Evolutionary conservation across 2,888 invertebrate species (phyloP), one percentile per base, ranked within the genome.

Genomic region (Magallana nippona): DNA sequence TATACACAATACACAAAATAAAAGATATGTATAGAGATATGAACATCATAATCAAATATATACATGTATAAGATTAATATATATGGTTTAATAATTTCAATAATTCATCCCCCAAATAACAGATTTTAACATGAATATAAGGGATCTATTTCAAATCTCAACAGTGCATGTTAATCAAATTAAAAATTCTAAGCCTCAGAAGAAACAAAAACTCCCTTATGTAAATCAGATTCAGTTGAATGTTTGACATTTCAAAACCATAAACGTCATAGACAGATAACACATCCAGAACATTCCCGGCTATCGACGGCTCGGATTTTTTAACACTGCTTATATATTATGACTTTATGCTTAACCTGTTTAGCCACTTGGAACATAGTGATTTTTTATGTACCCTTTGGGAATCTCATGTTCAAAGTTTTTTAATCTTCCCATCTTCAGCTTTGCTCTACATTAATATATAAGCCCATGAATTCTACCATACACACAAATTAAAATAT

Each of bases 181-280:
- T 44, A 44, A 71, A 22, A 19, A 22, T 22, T 32, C 71, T 22
- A 27, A 71, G 71, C 71, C 27, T 13, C 15, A 22, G 15, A 27
- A 27, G 32, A 15, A 60, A n/a, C 60, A 60, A 17, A 60, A n/a
- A 60, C 8, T 60, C 60, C 60, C n/a, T 17, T n/a, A 71, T 71
- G 71, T 32, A 71, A 71, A 71, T 71, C 71, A 27, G 27, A 11
- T 15, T 71, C 22, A 71, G 71, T 27, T 71, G 71, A 71, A 71
- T 15, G 27, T 27, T 15, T 71, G 71, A 71, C 71, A 71, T 71
- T 71, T 71, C 71, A 71, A 71, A 71, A 22, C 71, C 22, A 22
- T 71, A 71, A 71, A 71, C 17, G 71, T 71, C 32, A 32, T 27
- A 27, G 27, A 60, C 22, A 71, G 71, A 71, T 71, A 71, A 27